A percentile compares a stretch with the other conserved stretches of the same genome.
These are phyloP conservation scores for Speoplatyrhinus poulsoni DNA, from an alignment of 2,113 vertebrate genomes.

Conservation along the genomic window DNA sequence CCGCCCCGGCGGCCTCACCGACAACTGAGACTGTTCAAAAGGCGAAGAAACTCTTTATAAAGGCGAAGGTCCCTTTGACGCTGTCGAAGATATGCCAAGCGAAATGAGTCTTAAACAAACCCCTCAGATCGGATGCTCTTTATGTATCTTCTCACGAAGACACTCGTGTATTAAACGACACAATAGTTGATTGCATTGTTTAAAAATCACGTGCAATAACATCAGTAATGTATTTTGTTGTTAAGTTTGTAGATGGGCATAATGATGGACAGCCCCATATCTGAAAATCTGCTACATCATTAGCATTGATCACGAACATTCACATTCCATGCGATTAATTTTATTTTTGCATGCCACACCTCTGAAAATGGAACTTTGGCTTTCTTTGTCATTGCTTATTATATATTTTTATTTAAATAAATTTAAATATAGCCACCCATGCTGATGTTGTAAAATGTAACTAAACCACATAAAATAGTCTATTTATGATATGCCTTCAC, in stretches of 20 bases:
- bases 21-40: conserved; percentile 77
- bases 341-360: no score
- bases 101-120: neutral
- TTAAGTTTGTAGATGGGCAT: conserved; percentile 48
- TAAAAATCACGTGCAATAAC: neutral
- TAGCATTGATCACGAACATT: conserved; percentile 55
- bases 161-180: no score
- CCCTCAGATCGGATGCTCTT: rapidly evolving
- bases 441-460: neutral
- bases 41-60: conserved; percentile 76
- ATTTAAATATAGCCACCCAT: neutral
- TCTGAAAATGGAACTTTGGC: no score
- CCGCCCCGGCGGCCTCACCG: conserved; percentile 84
- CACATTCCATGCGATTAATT: no score
- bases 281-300: conserved; percentile 71
- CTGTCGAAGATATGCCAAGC: conserved; percentile 51
- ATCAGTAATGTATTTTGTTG: neutral
- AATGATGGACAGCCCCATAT: conserved; percentile 2
- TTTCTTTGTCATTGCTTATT: no score
- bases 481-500: no score
- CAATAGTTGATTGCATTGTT: neutral
- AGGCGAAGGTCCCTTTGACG: conserved; percentile 59
- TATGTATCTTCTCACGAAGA: neutral
- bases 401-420: no score
- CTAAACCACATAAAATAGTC: no score